phyloP scores from a whole-genome alignment of 2,113 vertebrate genomes.

The Rhea pennata region DNA sequence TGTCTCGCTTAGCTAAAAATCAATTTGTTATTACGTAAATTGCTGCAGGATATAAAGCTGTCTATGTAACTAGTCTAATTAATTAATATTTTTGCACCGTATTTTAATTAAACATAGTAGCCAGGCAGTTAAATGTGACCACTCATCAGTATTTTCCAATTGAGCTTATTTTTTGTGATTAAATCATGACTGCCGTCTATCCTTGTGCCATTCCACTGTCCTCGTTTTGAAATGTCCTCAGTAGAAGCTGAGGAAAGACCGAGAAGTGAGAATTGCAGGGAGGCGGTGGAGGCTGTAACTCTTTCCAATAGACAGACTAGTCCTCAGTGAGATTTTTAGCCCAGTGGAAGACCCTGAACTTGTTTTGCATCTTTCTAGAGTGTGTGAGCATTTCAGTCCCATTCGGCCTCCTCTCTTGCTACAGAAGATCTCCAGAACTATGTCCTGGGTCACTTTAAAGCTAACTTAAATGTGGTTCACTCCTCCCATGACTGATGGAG shows the following conservation, averaged over 20 bases:
- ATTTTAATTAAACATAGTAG: slow-evolving; percentile 59
- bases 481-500: neutral
- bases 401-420: neutral
- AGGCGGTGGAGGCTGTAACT: neutral
- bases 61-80: slow-evolving; percentile 44
- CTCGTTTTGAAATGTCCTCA: neutral
- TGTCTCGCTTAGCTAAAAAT: slow-evolving; percentile 39
- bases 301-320: neutral
- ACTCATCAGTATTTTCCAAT: slow-evolving; percentile 25
- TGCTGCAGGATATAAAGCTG: slow-evolving; percentile 55
- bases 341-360: neutral
- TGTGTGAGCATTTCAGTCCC: neutral
- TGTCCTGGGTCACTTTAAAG: neutral
- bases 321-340: neutral
- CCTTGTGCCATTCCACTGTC: neutral
- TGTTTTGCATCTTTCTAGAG: neutral
- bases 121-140: slow-evolving; percentile 10
- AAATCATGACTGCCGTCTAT: slow-evolving; percentile 32
- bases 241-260: neutral
- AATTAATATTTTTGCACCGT: slow-evolving; percentile 53
- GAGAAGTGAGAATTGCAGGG: neutral
- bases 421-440: neutral
- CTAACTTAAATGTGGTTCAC: neutral
- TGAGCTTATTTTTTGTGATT: slow-evolving; percentile 36
- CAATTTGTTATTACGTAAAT: slow-evolving; percentile 68